Evolutionary conservation across 2,797 vertebrate species (phyloP).

Genomic region (Cirrhinus molitorella): DNA sequence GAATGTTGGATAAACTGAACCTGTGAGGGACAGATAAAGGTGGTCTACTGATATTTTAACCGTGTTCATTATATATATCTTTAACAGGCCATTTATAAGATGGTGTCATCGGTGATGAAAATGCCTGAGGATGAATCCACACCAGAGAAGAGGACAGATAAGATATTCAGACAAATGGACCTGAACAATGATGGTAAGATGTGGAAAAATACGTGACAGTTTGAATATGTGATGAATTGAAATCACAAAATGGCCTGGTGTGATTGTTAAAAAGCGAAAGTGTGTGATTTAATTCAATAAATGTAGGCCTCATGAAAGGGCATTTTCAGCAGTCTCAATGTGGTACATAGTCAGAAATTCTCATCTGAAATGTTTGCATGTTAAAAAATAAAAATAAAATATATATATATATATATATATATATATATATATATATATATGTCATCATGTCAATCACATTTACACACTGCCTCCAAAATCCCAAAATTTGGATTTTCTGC

Average conservation of each 20-base stretch:
- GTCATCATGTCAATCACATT: too few relatives aligned
- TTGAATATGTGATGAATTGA: background rate
- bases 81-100: slow-evolving; percentile 97
- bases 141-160: slow-evolving; percentile 97
- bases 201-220: background rate
- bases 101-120: slow-evolving; percentile 99
- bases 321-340: background rate
- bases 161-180: slow-evolving; percentile 99
- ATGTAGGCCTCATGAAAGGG: background rate
- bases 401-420: too few relatives aligned
- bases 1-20: background rate
- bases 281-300: background rate
- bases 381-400: too few relatives aligned
- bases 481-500: too few relatives aligned
- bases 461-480: too few relatives aligned
- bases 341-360: too few relatives aligned
- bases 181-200: slow-evolving; percentile 96
- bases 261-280: background rate
- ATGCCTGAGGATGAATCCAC: slow-evolving; percentile 99
- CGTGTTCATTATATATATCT: slow-evolving; percentile 27
- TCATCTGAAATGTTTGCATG: too few relatives aligned
- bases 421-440: too few relatives aligned
- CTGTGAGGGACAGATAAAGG: slow-evolving; percentile 31
- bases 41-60: slow-evolving; percentile 32
- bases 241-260: background rate